Evolutionary conservation across 2,113 vertebrate genomes (phyloP).

Genomic region (Mirza zaza): DNA sequence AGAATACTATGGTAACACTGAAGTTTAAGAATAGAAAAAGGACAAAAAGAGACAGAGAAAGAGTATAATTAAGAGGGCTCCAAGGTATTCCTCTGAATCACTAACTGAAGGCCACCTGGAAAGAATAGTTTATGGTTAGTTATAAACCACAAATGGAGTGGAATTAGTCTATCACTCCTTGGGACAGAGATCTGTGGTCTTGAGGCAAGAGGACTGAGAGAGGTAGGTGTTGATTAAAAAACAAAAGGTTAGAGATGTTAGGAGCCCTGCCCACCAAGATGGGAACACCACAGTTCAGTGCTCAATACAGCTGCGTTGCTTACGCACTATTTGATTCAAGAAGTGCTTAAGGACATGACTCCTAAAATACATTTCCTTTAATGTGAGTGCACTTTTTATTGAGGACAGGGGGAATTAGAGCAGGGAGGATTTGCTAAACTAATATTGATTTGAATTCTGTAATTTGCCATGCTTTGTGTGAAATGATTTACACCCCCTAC

Average conservation of each 20-base stretch:
- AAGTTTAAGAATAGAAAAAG: background rate
- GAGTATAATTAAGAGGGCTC: background rate
- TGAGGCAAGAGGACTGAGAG: background rate
- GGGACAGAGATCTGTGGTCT: background rate
- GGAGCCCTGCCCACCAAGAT: background rate
- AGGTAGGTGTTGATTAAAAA: slow-evolving; percentile 3
- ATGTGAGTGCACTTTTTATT: background rate
- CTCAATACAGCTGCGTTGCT: background rate
- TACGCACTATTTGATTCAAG: background rate
- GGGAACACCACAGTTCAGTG: background rate
- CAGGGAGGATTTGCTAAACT: background rate
- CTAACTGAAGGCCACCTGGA: background rate
- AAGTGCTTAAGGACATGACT: background rate
- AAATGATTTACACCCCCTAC: background rate
- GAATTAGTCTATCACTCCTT: background rate
- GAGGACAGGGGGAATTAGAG: no score
- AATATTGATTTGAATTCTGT: background rate
- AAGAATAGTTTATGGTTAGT: slow-evolving; percentile 18
- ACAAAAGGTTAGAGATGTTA: background rate
- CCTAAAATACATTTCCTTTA: background rate
- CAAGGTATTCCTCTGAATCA: background rate
- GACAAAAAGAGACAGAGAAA: background rate
- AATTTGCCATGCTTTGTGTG: background rate
- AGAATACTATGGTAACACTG: background rate
- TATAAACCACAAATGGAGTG: background rate